Evolutionary conservation across 2,888 invertebrate species (phyloP).

Genomic region (Papilio gigon): DNA sequence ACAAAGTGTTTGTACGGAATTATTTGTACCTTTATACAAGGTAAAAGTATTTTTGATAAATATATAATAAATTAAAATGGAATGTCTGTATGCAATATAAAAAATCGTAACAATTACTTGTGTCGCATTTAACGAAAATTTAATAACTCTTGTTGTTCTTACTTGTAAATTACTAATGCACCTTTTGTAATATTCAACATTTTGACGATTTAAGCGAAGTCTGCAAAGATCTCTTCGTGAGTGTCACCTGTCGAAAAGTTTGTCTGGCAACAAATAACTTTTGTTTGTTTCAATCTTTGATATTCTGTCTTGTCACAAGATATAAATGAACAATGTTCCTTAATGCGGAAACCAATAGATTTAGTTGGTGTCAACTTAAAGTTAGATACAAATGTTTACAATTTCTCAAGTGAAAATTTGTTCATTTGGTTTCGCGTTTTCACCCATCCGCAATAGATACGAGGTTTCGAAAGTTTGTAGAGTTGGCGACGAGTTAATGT

Average conservation of each 20-base stretch:
- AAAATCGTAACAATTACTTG: too few species aligned
- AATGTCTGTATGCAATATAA: too few species aligned
- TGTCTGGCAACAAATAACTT: neutral
- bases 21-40: conserved; percentile 8
- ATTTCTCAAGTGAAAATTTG: conserved; percentile 19
- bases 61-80: too few species aligned
- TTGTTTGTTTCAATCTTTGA: conserved; percentile 2
- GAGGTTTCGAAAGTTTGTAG: conserved; percentile 53
- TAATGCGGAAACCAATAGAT: conserved; percentile 24
- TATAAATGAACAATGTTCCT: conserved; percentile 25
- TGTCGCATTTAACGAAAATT: too few species aligned
- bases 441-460: conserved; percentile 47
- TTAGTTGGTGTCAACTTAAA: neutral
- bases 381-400: conserved; percentile 8
- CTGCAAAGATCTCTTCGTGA: neutral
- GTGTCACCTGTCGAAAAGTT: conserved; percentile 18
- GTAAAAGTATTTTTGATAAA: neutral
- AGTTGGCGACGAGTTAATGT: conserved; percentile 49
- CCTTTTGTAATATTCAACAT: neutral
- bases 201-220: neutral
- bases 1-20: neutral
- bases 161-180: neutral
- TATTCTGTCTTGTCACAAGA: conserved; percentile 1
- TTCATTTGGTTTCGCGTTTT: conserved; percentile 42
- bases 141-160: too few species aligned